Evolutionary conservation across 1,140 invertebrate genomes (phyloP).

Genomic region (Caerostris darwini): DNA sequence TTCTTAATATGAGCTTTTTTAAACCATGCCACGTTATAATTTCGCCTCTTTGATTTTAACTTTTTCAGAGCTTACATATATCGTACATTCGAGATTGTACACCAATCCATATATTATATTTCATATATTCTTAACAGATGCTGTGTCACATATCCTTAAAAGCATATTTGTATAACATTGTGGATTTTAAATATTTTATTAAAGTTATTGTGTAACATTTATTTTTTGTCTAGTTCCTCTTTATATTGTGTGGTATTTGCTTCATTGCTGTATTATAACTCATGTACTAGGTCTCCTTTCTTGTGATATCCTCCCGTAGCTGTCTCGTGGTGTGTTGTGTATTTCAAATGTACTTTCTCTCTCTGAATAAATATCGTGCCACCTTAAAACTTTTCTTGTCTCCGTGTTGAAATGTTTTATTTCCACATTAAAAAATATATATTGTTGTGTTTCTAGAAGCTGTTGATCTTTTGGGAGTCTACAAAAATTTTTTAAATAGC

Average conservation of each 20-base stretch:
- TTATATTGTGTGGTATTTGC: neutral
- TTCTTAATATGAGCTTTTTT: neutral
- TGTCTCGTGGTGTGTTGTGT: neutral
- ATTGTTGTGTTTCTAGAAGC: too few relatives aligned
- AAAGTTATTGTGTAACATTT: neutral
- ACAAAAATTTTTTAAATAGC: too few relatives aligned
- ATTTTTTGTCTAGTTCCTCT: neutral
- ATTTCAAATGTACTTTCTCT: neutral
- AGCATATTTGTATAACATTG: neutral
- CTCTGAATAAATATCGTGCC: neutral
- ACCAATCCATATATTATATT: neutral
- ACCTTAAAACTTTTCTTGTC: too few relatives aligned
- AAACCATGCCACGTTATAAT: neutral
- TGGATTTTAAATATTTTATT: constrained; percentile 1
- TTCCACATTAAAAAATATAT: too few relatives aligned
- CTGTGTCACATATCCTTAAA: neutral
- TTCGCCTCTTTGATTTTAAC: neutral
- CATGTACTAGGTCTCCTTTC: neutral
- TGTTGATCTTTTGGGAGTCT: too few relatives aligned
- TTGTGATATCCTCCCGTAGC: neutral
- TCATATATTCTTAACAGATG: constrained; percentile 1
- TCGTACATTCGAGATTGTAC: neutral
- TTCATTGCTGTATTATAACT: neutral
- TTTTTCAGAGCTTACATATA: constrained; percentile 9
- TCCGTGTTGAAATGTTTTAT: too few relatives aligned